Conservation (phyloP, 2,113 vertebrate species). For the Percina caprodes region DNA sequence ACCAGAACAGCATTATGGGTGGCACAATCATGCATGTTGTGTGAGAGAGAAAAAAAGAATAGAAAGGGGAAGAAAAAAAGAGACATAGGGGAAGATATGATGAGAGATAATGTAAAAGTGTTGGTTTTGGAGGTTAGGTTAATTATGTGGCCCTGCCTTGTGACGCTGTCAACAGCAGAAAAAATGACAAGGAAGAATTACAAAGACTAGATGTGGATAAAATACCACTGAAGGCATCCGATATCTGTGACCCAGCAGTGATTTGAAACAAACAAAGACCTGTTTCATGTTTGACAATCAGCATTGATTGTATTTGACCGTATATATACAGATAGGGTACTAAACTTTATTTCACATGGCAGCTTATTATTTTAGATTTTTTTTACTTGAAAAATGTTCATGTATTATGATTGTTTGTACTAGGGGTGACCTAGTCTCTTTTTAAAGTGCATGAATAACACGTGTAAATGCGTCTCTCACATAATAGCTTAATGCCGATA, state of each 20-base stretch:
- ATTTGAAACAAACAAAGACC: neutral
- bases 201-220: neutral
- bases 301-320: neutral
- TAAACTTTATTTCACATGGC: neutral
- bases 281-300: neutral
- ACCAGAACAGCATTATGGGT: conserved; percentile 54
- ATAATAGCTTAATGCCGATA: too few relatives aligned
- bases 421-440: too few relatives aligned
- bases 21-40: conserved; percentile 31
- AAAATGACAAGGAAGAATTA: conserved; percentile 26
- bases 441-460: too few relatives aligned
- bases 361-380: neutral
- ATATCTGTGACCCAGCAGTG: neutral
- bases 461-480: too few relatives aligned
- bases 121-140: conserved; percentile 39
- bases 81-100: neutral
- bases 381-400: neutral
- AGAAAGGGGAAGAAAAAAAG: conserved; percentile 3
- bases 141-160: conserved; percentile 46
- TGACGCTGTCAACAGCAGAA: conserved; percentile 22
- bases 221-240: conserved; percentile 5
- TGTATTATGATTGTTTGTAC: neutral
- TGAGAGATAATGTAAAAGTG: conserved; percentile 42
- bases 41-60: neutral
- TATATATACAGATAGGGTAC: neutral